These are phyloP conservation scores for Jaculus jaculus DNA, from an alignment of 2,113 vertebrate genomes.

Conservation along the genomic window DNA sequence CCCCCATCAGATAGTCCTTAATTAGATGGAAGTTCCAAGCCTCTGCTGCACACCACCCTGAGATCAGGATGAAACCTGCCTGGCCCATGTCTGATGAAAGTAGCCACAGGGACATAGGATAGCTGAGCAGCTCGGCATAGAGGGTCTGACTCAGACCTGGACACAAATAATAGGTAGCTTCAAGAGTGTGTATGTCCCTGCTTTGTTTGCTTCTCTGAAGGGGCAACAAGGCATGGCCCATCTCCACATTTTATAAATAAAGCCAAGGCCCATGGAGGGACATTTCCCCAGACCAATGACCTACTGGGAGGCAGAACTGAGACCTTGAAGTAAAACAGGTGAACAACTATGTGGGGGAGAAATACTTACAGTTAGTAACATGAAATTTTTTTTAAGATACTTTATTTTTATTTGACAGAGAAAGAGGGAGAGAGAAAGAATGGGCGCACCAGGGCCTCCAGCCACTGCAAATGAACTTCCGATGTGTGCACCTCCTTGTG, in stretches of 20 bases:
- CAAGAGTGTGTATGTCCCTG: neutral
- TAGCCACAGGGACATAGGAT: no score
- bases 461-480: no score
- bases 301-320: neutral
- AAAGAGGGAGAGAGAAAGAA: no score
- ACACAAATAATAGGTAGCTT: no score
- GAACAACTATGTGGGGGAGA: rapidly evolving
- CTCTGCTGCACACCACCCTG: rapidly evolving
- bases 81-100: neutral
- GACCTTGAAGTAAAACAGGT: neutral
- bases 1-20: neutral
- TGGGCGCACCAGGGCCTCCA: no score
- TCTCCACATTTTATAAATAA: no score
- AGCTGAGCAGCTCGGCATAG: rapidly evolving
- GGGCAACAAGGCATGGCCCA: no score
- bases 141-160: no score
- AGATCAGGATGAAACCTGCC: neutral
- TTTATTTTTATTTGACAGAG: no score
- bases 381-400: no score
- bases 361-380: rapidly evolving
- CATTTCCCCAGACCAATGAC: rapidly evolving
- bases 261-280: neutral
- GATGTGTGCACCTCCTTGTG: no score
- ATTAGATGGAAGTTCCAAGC: neutral
- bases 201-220: neutral